Percentiles rank a stretch among this genome's conserved stretches.
Evolutionary conservation across 1,140 invertebrate genomes (phyloP).

Genomic region (Brachionus rubens): DNA sequence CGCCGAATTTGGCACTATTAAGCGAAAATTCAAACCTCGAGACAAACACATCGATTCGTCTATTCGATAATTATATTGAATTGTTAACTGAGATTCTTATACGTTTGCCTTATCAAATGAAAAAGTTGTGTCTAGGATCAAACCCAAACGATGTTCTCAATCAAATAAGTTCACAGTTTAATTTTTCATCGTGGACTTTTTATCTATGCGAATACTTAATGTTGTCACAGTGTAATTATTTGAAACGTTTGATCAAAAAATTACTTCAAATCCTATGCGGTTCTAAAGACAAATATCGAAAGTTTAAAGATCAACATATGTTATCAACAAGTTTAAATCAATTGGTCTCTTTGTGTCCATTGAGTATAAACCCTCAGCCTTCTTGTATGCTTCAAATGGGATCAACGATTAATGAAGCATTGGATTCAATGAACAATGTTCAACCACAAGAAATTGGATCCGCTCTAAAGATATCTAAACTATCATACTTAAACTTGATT

Average conservation of each 20-base stretch:
- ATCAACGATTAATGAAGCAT: constrained; percentile 49
- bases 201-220: constrained; percentile 94
- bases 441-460: constrained; percentile 73
- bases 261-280: constrained; percentile 86
- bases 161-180: constrained; percentile 12
- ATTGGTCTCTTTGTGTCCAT: constrained; percentile 57
- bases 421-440: constrained; percentile 72
- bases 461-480: constrained; percentile 13
- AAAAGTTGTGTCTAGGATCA: constrained; percentile 59
- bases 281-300: constrained; percentile 89
- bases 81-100: constrained; percentile 90
- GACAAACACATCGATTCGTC: neutral
- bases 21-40: constrained; percentile 3
- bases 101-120: constrained; percentile 79
- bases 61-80: constrained; percentile 42
- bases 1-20: constrained; percentile 17
- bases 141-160: neutral
- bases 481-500: neutral
- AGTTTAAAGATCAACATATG: constrained; percentile 85
- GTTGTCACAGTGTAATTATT: constrained; percentile 67
- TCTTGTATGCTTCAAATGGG: constrained; percentile 48
- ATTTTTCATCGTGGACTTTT: constrained; percentile 67
- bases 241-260: constrained; percentile 63
- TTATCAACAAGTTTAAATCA: constrained; percentile 60
- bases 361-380: constrained; percentile 51